Evolutionary conservation across 2,888 invertebrate genomes (phyloP), one percentile per base, ranked within the genome.

Genomic region (Oxycera nigricornis): DNA sequence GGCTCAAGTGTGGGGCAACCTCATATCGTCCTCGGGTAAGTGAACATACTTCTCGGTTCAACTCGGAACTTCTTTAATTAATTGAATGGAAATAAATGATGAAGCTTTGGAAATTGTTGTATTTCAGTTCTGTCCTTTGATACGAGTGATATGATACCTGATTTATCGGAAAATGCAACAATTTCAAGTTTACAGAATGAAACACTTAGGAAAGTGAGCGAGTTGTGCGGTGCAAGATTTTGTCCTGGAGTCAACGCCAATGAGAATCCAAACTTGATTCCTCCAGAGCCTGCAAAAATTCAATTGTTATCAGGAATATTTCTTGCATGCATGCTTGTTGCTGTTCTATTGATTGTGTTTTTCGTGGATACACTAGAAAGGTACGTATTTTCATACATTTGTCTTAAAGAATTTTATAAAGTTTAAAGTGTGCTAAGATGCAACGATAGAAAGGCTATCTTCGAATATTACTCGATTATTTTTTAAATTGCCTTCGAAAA

Each of bases 1-100:
- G 88, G 94, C 96, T n/a, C 94, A 96, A 87, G 94, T 97, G 61
- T 94, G 95, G 93, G 97, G 97, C 0, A 97, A 97, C 84, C 89
- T 97, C 7, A 91, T 96, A 76, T 95, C 95, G 26, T 96, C 95
- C 0, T 90, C 93, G 77, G 91, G 93, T 93, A 75, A 79, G 78
- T 65, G 41, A 17, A 61, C n/a, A 7, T 35, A 57, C 57, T 3
- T 55, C 11, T 11, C 57, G 28, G 14, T 55, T 20, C 6, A 24
- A 24, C 24, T 55, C 11, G 39, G 65, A 22, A 65, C 41, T 65
- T 65, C 17, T 35, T 61, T 30, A n/a, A 17, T 17, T 14, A 50
- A 26, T 46, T 50, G 22, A 46, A 22, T 31, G 30, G 35, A 61
- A 61, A 61, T 17, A 65, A 65, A n/a, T 73, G 79, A 1, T 70